phyloP scores from a whole-genome alignment of 2,797 vertebrate genomes.

The Phalanger gymnotis region DNA sequence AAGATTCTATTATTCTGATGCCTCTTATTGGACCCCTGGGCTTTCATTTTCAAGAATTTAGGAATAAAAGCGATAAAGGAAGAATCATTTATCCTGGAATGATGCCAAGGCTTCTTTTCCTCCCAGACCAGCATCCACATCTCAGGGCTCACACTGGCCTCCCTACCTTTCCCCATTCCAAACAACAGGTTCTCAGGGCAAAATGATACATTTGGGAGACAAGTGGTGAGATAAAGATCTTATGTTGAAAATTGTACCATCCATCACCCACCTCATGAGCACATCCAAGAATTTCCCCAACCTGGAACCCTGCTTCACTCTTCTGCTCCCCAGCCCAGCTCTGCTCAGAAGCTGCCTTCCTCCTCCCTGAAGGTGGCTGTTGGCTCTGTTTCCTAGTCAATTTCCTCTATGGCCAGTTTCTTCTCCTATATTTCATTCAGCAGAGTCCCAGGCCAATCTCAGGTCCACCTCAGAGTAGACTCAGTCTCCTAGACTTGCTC shows the following conservation, averaged over 20 bases:
- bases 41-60: conserved; percentile 12
- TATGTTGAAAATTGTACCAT: conserved; percentile 75
- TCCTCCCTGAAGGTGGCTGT: fast-evolving
- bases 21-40: conserved; percentile 6
- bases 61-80: neutral
- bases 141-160: neutral
- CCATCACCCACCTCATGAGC: conserved; percentile 60
- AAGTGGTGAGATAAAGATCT: conserved; percentile 77
- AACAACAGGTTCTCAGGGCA: conserved; percentile 54
- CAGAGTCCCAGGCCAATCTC: neutral
- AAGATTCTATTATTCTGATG: neutral
- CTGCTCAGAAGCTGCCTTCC: neutral
- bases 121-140: conserved; percentile 8
- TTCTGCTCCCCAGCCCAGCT: neutral
- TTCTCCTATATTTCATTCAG: neutral
- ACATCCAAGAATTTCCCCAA: conserved; percentile 60
- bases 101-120: neutral
- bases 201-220: conserved; percentile 76
- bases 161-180: conserved; percentile 26
- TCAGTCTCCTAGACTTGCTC: neutral
- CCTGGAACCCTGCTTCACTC: conserved; percentile 25
- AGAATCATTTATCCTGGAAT: neutral
- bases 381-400: neutral
- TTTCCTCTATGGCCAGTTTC: neutral
- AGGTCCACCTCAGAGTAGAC: conserved; percentile 2